Base-by-base conservation (phyloP, 1,140 invertebrate genomes). In the Drosophila nasuta region DNA sequence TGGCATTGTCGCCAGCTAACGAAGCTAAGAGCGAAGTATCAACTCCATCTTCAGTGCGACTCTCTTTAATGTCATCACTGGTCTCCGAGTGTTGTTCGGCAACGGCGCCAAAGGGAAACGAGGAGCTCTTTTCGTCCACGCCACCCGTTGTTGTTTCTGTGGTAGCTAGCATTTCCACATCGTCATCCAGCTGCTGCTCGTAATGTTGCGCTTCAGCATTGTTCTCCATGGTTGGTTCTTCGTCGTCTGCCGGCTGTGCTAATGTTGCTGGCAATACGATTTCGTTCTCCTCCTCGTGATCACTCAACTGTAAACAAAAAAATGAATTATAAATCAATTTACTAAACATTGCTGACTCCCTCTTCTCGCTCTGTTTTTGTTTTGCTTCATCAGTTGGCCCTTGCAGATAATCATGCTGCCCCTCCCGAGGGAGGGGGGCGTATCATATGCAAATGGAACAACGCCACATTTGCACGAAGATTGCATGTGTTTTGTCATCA, bases 1-100 rank as follows among this genome's bases (percentile, higher is more conserved):
- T 93, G 33, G 92, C 91, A 81, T 93, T 92, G 46, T 93, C 92
- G 1, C 92, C 92, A 11, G 81, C 92, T 17, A 93, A 64, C 4
- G 91, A 92, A 7, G 92, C 92, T 1, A 93, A 46, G 5, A 92
- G 66, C 1, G 83, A 91, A 5, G 86, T 92, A 15, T 92, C 91
- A 5, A 92, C 91, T 28, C 78, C 77, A 25, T 65, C 75, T 13
- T 75, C 66, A 5, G 45, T 68, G 0, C 85, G 77, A 5, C 51
- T 79, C 41, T 91, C 79, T 28, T 79, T 81, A 6, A 79, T 64
- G 28, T 91, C 85, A 45, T 92, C 91, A 8, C 91, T 91, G 5
- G 91, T 92, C 48, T 92, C 91, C 0, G 91, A 92, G 57, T 91
- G 91, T 5, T 79, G 79, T 49, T 81, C 83, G 0, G 75, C 52